Conservation (phyloP, 2,888 invertebrate genomes). For the Chesias legatella region DNA sequence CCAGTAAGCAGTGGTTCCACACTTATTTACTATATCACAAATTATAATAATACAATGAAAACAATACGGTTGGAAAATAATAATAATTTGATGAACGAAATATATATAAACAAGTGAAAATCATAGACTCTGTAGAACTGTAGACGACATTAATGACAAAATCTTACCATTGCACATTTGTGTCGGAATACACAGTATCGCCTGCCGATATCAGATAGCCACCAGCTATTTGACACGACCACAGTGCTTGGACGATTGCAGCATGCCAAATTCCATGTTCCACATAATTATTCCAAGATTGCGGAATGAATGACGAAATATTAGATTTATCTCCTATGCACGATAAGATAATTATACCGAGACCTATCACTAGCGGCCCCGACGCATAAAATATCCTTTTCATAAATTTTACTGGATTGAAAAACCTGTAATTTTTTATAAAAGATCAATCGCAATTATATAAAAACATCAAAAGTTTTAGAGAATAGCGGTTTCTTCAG, state of each 20-base stretch:
- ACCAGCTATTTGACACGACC: constrained; percentile 58
- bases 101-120: not conserved
- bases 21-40: too few relatives aligned
- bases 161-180: constrained; percentile 60
- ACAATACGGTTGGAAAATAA: too few relatives aligned
- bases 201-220: constrained; percentile 60
- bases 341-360: constrained; percentile 38
- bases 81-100: too few relatives aligned
- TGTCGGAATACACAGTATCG: constrained; percentile 53
- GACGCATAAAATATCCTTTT: constrained; percentile 53
- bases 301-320: constrained; percentile 32
- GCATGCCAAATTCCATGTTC: constrained; percentile 55
- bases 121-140: not conserved
- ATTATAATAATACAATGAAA: too few relatives aligned
- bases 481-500: too few relatives aligned
- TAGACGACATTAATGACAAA: constrained; percentile 7
- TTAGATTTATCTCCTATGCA: constrained; percentile 37
- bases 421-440: too few relatives aligned
- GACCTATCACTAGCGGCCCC: constrained; percentile 42
- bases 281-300: constrained; percentile 44
- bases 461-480: too few relatives aligned
- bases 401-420: constrained; percentile 60
- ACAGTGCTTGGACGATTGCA: constrained; percentile 53
- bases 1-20: too few relatives aligned
- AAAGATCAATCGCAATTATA: too few relatives aligned